Percentiles rank a stretch among this genome's conserved stretches.
Evolutionary conservation across 1,140 invertebrate genomes (phyloP).

Genomic region (Drosophila pallidifrons): DNA sequence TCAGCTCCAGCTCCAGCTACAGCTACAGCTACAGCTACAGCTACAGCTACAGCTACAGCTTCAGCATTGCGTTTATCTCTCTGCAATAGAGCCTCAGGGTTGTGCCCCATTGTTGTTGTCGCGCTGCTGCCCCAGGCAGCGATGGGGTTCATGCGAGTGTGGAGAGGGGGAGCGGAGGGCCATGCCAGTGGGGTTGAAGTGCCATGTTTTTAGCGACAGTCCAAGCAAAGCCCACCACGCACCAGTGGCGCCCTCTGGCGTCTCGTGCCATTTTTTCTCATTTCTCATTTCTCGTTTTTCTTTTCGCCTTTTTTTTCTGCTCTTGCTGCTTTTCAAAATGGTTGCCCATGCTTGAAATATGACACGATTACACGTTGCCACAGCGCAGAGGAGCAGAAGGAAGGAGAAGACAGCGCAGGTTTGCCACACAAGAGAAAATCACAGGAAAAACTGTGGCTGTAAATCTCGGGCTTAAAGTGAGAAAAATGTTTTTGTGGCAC

Average conservation of each 20-base stretch:
- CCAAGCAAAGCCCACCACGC: conserved; percentile 20
- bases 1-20: neutral
- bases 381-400: neutral
- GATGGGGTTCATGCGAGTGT: too few relatives aligned
- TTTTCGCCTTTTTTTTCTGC: conserved; percentile 22
- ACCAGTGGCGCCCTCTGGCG: conserved; percentile 57
- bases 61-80: conserved; percentile 59
- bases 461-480: conserved; percentile 62
- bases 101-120: conserved; percentile 21
- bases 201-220: conserved; percentile 52
- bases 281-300: neutral
- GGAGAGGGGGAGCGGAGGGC: too few relatives aligned
- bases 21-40: conserved; percentile 10
- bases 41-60: conserved; percentile 1
- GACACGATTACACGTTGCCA: conserved; percentile 68
- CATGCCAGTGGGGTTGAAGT: neutral
- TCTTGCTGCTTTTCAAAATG: conserved; percentile 56
- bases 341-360: conserved; percentile 79
- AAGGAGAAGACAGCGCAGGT: neutral
- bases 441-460: conserved; percentile 20
- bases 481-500: conserved; percentile 30
- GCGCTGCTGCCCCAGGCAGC: too few relatives aligned
- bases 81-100: conserved; percentile 53
- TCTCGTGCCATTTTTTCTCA: conserved; percentile 24
- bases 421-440: neutral